These are phyloP conservation scores for Tridacna crocea DNA, from an alignment of 2,888 invertebrate species.

Conservation along the genomic window DNA sequence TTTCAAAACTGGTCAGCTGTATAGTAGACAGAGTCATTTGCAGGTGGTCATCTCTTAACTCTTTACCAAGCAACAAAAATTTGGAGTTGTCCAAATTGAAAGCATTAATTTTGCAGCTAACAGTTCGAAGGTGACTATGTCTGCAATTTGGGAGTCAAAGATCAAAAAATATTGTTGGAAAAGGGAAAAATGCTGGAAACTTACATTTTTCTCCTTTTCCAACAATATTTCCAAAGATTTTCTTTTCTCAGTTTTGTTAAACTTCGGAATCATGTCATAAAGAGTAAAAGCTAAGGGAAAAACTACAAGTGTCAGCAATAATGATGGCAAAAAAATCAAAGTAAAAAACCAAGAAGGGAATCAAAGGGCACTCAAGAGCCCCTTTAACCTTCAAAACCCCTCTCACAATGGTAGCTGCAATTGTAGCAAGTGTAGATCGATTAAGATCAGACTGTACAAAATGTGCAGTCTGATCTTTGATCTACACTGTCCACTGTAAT, in stretches of 20 bases:
- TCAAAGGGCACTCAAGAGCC: slow-evolving; percentile 6
- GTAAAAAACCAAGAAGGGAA: neutral
- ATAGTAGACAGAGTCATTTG: neutral
- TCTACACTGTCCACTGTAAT: no score
- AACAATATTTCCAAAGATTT: slow-evolving; percentile 2
- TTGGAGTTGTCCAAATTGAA: no score
- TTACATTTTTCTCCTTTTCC: slow-evolving; percentile 4
- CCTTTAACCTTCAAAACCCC: neutral
- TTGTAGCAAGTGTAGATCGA: no score
- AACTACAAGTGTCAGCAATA: slow-evolving; percentile 13
- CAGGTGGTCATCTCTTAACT: neutral
- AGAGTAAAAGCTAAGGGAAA: neutral
- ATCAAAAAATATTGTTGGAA: neutral
- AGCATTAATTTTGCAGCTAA: no score
- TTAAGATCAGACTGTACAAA: no score
- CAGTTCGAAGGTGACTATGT: no score
- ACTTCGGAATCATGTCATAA: no score
- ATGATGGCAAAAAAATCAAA: slow-evolving; percentile 12
- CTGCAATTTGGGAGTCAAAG: no score
- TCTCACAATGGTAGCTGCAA: no score
- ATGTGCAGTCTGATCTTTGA: no score
- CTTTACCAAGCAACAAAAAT: neutral
- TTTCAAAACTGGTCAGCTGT: neutral
- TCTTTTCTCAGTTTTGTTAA: no score
- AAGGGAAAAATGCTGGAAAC: neutral